These are phyloP conservation scores for Bursaphelenchus mucronatus DNA, from an alignment of 1,140 invertebrate species.

Conservation along the genomic window DNA sequence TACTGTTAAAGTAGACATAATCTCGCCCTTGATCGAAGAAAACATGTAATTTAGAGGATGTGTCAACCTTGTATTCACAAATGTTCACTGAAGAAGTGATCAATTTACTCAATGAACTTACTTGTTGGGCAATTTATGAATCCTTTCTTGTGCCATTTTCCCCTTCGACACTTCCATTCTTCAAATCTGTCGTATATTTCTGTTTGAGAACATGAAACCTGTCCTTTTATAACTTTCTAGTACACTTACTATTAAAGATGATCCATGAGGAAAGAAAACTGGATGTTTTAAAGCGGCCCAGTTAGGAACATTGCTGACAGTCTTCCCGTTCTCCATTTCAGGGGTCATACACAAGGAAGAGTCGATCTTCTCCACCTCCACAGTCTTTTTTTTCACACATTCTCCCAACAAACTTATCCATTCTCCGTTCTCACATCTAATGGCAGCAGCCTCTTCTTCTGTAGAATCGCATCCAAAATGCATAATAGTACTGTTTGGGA, in stretches of 20 bases:
- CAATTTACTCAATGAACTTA: slow-evolving; percentile 16
- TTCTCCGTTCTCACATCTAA: slow-evolving; percentile 35
- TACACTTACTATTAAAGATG: slow-evolving; percentile 15
- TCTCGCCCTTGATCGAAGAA: slow-evolving; percentile 41
- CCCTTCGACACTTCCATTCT: slow-evolving; percentile 39
- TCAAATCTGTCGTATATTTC: slow-evolving; percentile 34
- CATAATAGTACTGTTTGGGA: slow-evolving; percentile 46
- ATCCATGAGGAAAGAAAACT: slow-evolving; percentile 10
- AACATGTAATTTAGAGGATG: slow-evolving; percentile 27
- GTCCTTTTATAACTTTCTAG: slow-evolving; percentile 11
- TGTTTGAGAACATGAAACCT: slow-evolving; percentile 37
- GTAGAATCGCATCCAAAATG: slow-evolving; percentile 30
- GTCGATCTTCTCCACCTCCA: background rate
- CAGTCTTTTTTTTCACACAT: slow-evolving; percentile 25
- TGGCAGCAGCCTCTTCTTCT: slow-evolving; percentile 25
- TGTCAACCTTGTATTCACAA: slow-evolving; percentile 13
- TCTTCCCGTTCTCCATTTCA: slow-evolving; percentile 6
- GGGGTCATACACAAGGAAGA: slow-evolving; percentile 24
- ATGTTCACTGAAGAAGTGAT: slow-evolving; percentile 31
- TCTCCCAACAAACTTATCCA: slow-evolving; percentile 33
- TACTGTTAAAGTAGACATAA: slow-evolving; percentile 45
- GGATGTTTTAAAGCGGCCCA: background rate
- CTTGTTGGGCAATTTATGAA: slow-evolving; percentile 35
- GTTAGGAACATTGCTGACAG: slow-evolving; percentile 11
- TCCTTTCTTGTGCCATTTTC: slow-evolving; percentile 43